These are phyloP conservation scores for Poicephalus gulielmi DNA, from an alignment of 2,113 vertebrate species.

Conservation along the genomic window DNA sequence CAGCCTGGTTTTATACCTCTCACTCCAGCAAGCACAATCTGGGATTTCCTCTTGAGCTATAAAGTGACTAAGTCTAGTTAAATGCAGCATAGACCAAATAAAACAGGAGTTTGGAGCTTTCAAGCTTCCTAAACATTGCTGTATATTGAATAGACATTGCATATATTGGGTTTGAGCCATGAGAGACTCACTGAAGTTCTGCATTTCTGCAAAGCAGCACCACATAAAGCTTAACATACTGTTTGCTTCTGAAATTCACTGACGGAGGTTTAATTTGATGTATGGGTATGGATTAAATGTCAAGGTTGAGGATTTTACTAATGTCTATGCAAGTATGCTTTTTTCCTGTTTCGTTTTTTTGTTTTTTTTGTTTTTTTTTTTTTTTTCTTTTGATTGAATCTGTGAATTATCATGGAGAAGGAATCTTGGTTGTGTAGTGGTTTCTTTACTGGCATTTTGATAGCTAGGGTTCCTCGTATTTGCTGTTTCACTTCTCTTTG, in stretches of 20 bases:
- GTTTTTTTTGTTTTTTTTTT: background rate
- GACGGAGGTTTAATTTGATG: background rate
- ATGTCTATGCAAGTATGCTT: background rate
- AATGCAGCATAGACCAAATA: background rate
- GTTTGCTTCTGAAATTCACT: background rate
- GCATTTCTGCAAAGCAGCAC: background rate
- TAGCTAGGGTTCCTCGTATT: background rate
- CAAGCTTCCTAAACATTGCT: background rate
- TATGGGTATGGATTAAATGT: background rate
- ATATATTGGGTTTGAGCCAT: background rate
- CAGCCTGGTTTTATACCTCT: background rate
- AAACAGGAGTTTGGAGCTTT: background rate
- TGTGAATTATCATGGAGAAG: background rate
- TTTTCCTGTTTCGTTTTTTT: background rate
- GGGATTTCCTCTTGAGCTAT: constrained; percentile 10
- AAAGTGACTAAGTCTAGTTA: background rate
- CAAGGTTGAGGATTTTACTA: background rate
- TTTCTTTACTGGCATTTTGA: background rate
- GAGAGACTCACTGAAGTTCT: background rate
- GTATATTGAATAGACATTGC: background rate
- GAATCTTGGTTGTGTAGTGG: background rate
- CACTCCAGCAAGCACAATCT: background rate
- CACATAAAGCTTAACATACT: background rate
- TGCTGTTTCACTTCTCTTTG: background rate
- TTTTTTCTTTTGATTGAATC: background rate